Evolutionary conservation across 2,888 invertebrate genomes (phyloP), one percentile per base, ranked within the genome.

Genomic region (Galeruca laticollis): DNA sequence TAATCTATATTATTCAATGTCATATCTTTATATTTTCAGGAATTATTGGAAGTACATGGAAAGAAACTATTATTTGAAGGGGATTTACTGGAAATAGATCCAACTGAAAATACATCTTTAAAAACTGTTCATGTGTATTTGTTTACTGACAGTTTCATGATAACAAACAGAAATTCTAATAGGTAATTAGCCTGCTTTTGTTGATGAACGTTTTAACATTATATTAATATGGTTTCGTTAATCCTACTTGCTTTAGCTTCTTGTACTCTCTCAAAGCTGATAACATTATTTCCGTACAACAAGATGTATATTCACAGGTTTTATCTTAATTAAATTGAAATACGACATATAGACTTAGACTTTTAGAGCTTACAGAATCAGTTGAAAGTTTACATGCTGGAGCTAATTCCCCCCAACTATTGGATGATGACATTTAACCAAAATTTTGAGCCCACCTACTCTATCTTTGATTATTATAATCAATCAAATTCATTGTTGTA

Each of bases 61-160:
- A 86, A 95, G 77, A 89, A 89, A 56, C 90, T 97, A 77, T 86
- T 98, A n/a, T 94, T 96, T 82, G 96, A 97, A 87, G 97, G 97
- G 47, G 97, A 97, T 77, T 86, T 98, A 63, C 88, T 95, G 64
- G 98, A 98, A 86, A 88, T 98, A 73, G 96, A 98, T 82, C 90
- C 94, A 0, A 91, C 95, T 74, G 95, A 95, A 83, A 95, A 95
- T 80, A 91, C 92, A 13, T 94, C 95, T 13, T 87, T 97, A 65
- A 95, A 95, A 83, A 90, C 94, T 79, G 93, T 97, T 79, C 96
- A 96, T 83, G 95, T 94, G 37, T 98, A 97, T 86, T 89, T 99
- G 67, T 94, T 98, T 79, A 96, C 93, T 84, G 98, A 98, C 86
- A 93, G 95, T 73, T 88, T 98, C 63, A 94, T 98, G 90, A 89